Conservation (phyloP, 1,140 invertebrate genomes). For the Papilio machaon region DNA sequence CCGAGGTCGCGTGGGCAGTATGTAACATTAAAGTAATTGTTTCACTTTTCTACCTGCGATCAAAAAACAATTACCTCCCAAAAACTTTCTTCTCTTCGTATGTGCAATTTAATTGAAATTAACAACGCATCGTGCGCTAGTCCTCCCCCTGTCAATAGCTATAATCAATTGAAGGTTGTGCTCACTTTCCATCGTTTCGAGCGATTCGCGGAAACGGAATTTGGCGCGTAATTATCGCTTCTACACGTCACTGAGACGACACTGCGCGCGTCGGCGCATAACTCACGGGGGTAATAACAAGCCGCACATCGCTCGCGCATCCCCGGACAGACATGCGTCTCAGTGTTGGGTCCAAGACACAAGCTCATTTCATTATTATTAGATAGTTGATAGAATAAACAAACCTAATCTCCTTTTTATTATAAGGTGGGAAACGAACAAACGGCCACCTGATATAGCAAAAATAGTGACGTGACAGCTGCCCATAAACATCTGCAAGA, state of each 20-base stretch:
- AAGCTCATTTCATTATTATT: conserved; percentile 32
- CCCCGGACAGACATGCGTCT: conserved; percentile 35
- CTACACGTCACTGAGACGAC: conserved; percentile 60
- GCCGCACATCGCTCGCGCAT: conserved; percentile 47
- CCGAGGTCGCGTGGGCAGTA: background rate
- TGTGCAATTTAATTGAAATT: conserved; percentile 26
- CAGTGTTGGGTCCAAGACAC: conserved; percentile 38
- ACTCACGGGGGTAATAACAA: conserved; percentile 73
- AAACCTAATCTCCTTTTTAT: no score
- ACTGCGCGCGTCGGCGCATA: conserved; percentile 71
- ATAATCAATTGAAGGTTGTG: conserved; percentile 25
- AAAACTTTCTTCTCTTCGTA: background rate
- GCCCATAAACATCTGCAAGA: no score
- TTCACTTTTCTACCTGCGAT: conserved; percentile 8
- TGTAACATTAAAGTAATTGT: conserved; percentile 10
- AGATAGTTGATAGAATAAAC: background rate
- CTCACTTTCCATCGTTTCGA: conserved; percentile 56
- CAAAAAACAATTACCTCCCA: conserved; percentile 1
- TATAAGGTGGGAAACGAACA: no score
- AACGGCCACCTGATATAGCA: no score
- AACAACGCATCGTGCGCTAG: background rate
- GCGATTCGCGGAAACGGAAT: conserved; percentile 71
- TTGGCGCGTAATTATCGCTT: conserved; percentile 76
- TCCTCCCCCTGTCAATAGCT: conserved; percentile 1
- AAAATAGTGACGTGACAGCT: no score